These are phyloP conservation scores for Drosophila parvula DNA, from an alignment of 1,140 invertebrate species.

Conservation along the genomic window DNA sequence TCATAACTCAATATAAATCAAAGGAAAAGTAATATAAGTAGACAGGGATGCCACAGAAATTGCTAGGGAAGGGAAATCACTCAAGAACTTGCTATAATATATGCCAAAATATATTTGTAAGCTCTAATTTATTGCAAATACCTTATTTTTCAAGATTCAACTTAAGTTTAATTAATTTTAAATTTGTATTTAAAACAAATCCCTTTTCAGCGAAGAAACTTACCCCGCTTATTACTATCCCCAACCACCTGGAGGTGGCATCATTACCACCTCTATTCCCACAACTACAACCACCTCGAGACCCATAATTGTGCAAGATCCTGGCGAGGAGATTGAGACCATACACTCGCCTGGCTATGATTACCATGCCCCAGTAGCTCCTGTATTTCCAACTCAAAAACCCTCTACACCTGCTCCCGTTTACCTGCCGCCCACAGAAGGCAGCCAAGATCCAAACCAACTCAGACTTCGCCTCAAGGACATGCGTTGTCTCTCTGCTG, in stretches of 20 bases:
- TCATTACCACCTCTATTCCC: constrained; percentile 26
- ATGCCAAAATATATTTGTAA: no score
- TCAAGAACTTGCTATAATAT: no score
- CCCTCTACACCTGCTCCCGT: constrained; percentile 64
- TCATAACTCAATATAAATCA: neutral
- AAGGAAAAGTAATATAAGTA: no score
- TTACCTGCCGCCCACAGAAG: constrained; percentile 60
- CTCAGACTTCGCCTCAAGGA: constrained; percentile 71
- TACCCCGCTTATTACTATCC: constrained; percentile 65
- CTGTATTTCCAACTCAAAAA: constrained; percentile 18
- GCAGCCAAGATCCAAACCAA: constrained; percentile 38
- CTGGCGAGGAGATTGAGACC: constrained; percentile 50
- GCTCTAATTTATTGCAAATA: no score
- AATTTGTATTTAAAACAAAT: no score
- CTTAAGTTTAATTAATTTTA: no score
- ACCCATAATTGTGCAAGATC: constrained; percentile 68
- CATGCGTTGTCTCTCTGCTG: constrained; percentile 74
- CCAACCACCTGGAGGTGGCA: constrained; percentile 36
- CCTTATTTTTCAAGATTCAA: no score
- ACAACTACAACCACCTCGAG: constrained; percentile 40
- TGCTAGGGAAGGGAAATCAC: no score
- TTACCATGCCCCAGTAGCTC: constrained; percentile 62
- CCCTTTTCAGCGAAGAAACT: constrained; percentile 25
- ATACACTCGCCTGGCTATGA: constrained; percentile 59
- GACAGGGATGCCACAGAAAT: no score